Evolutionary conservation across 1,140 invertebrate genomes (phyloP), one percentile per base, ranked within the genome.

Genomic region (Leptopilina clavipes): DNA sequence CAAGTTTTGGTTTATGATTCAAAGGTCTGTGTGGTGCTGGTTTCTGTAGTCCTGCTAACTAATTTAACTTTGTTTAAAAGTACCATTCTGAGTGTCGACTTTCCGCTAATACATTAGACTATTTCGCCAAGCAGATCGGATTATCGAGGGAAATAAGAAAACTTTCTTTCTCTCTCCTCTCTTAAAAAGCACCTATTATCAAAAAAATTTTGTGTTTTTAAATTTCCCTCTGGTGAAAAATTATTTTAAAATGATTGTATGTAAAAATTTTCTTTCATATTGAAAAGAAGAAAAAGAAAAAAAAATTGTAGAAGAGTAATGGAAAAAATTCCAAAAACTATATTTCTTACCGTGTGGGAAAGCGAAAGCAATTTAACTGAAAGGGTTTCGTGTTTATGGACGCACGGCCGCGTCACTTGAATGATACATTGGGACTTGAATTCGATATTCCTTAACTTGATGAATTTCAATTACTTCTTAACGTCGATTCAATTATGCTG

Each of bases 41-140:
- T 65, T 65, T 65, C 59, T 65, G 59, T 65, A 65, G 59, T 65
- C 12, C 59, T 65, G 59, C 59, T 65, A 31, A 65, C 59, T 65
- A 65, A 65, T 65, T 65, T 37, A 65, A 65, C 59, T 65, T 65
- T 65, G 59, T 65, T 65, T 65, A 65, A 65, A 65, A 65, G 59
- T 65, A 12, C 59, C 59, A 65, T 65, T 65, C 59, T 25, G 59
- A 65, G 59, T 65, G 59, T 65, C 59, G 22, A 65, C 59, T 65
- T 65, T 65, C 7, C 11, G 9, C 59, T 65, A 65, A 65, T 65
- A 31, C 59, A 65, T 65, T 65, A 14, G 25, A 65, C 59, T 37
- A 65, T 65, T 65, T 65, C 59, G 59, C 12, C 25, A 31, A n/a
- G 37, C 7, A 14, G 25, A 65, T 65, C 25, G 22, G 25, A 65